Percentiles rank a stretch among this genome's conserved stretches.
Evolutionary conservation across 2,797 vertebrate genomes (phyloP).

Genomic region (Eutrigla gurnardus): DNA sequence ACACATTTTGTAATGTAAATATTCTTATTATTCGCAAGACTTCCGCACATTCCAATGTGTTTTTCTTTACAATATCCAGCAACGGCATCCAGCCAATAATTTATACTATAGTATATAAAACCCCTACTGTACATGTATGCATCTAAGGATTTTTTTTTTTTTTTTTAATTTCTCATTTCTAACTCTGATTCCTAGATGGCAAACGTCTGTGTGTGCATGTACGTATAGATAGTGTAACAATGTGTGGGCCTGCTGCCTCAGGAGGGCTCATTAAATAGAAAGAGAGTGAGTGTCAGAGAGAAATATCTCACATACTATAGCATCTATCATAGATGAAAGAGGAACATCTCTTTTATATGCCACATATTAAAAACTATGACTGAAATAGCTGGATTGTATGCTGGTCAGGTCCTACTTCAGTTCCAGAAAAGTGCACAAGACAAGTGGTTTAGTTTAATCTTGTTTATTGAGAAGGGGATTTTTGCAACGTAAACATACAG

Average conservation of each 20-base stretch:
- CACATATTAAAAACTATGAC: constrained; percentile 27
- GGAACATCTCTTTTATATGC: constrained; percentile 30
- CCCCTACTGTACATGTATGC: neutral
- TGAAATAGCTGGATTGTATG: constrained; percentile 31
- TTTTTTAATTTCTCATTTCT: neutral
- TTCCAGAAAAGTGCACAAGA: constrained; percentile 21
- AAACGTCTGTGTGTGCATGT: neutral
- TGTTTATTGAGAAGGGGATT: constrained; percentile 2
- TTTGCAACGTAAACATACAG: constrained; percentile 1
- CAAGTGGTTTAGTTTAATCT: constrained; percentile 26
- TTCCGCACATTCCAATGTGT: too few relatives aligned
- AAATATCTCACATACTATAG: constrained; percentile 28
- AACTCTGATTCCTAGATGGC: constrained; percentile 4
- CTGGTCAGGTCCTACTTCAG: constrained; percentile 23
- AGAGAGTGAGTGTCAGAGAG: constrained; percentile 26
- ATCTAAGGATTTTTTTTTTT: constrained; percentile 20
- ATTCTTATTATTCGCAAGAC: neutral
- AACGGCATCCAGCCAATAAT: neutral
- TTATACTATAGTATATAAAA: too few relatives aligned
- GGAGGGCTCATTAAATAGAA: constrained; percentile 59
- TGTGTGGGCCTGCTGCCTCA: constrained; percentile 35
- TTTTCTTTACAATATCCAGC: neutral
- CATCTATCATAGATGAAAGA: constrained; percentile 49
- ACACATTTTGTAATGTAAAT: neutral
- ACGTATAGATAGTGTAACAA: constrained; percentile 23